Conservation (phyloP, 2,888 invertebrate genomes). For the Piscicola geometra region DNA sequence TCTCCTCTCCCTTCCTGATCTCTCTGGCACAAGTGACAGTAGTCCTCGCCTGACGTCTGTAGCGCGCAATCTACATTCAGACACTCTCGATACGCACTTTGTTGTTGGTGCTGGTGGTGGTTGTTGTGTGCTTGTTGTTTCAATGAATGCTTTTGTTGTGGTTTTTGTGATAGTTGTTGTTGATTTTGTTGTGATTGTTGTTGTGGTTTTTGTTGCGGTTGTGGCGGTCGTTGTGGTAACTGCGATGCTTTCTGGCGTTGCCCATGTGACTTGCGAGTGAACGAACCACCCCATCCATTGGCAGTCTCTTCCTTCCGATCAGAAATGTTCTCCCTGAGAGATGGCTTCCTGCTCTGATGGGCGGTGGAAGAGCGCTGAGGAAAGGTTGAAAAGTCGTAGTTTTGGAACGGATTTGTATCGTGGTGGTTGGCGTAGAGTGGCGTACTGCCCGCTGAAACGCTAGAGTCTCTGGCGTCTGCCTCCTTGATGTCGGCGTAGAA, state of each 20-base stretch:
- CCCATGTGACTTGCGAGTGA: too few relatives aligned
- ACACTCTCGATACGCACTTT: too few relatives aligned
- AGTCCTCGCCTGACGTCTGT: too few relatives aligned
- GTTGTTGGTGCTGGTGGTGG: slow-evolving; percentile 2
- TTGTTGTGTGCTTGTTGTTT: not conserved
- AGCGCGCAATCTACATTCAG: too few relatives aligned
- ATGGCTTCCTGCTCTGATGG: not conserved
- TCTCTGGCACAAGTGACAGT: too few relatives aligned
- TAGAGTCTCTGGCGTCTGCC: not conserved
- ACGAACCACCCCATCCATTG: too few relatives aligned
- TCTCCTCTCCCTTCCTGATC: too few relatives aligned
- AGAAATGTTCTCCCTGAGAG: too few relatives aligned
- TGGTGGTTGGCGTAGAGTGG: too few relatives aligned
- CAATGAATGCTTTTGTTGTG: not conserved
- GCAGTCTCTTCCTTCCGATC: too few relatives aligned
- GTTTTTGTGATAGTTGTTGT: not conserved
- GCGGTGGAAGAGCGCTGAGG: not conserved
- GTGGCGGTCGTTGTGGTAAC: not conserved
- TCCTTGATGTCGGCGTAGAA: slow-evolving; percentile 5
- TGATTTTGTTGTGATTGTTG: not conserved
- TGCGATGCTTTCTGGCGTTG: not conserved
- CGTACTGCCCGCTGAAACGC: too few relatives aligned
- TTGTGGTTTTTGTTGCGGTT: not conserved
- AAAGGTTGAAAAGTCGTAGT: not conserved
- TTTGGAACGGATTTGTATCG: not conserved